Percentiles rank a stretch among this genome's conserved stretches.
These are phyloP conservation scores for Bruchidius siliquastri DNA, from an alignment of 2,888 invertebrate genomes.

Conservation along the genomic window DNA sequence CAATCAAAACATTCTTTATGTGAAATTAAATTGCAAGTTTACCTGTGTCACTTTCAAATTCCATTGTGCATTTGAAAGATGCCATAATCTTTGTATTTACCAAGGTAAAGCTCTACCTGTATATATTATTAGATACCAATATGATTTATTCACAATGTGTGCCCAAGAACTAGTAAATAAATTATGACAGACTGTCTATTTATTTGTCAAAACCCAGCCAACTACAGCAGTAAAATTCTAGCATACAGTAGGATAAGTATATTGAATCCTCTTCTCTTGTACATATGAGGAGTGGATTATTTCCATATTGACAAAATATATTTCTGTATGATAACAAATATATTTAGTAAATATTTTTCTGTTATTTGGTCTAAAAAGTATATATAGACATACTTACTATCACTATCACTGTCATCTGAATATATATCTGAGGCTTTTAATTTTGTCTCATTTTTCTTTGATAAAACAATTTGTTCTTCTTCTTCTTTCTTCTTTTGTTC, in stretches of 20 bases:
- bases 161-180: neutral
- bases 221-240: neutral
- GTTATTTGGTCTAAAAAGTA: neutral
- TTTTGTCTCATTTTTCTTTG: constrained; percentile 68
- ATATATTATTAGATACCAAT: neutral
- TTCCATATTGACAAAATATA: no score
- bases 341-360: neutral
- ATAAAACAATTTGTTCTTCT: constrained; percentile 47
- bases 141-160: neutral
- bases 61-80: neutral
- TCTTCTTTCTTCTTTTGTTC: constrained; percentile 58
- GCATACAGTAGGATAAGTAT: neutral
- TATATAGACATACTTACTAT: constrained; percentile 22
- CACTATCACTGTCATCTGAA: constrained; percentile 76
- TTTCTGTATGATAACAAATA: no score
- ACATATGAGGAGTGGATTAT: no score
- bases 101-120: neutral
- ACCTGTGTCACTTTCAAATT: constrained; percentile 3
- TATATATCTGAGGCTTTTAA: constrained; percentile 93
- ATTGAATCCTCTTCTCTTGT: neutral
- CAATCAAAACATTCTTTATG: neutral
- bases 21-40: neutral
- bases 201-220: neutral
- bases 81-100: neutral
- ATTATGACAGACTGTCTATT: neutral